Conservation (phyloP, 2,113 vertebrate species). For the rabbit (Oryctolagus cuniculus) region DNA sequence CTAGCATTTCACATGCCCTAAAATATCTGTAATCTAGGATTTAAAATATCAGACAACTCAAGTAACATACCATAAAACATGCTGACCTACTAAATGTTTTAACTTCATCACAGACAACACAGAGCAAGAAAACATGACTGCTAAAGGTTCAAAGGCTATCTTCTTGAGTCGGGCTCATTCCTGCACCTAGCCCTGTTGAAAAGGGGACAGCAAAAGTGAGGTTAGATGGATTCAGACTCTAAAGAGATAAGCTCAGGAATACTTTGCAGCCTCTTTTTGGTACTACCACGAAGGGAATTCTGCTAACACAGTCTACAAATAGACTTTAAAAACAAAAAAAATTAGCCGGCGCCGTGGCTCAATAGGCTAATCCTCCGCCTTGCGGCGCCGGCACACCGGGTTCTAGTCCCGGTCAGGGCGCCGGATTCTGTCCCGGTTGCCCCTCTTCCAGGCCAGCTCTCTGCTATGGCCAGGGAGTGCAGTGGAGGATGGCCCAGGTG, state of each 20-base stretch:
- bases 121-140: neutral
- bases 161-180: neutral
- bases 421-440: too few relatives aligned
- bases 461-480: too few relatives aligned
- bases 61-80: neutral
- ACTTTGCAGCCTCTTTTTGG: constrained; percentile 22
- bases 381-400: too few relatives aligned
- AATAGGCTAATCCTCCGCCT: too few relatives aligned
- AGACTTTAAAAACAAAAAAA: neutral
- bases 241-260: neutral
- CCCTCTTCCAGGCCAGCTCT: too few relatives aligned
- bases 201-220: neutral
- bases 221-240: neutral
- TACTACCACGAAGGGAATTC: neutral
- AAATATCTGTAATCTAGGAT: constrained; percentile 34
- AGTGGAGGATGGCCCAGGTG: too few relatives aligned
- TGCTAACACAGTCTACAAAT: constrained; percentile 34
- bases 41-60: constrained; percentile 40
- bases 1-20: constrained; percentile 33
- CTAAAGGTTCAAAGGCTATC: neutral
- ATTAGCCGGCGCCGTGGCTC: too few relatives aligned
- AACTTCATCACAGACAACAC: neutral
- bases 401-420: too few relatives aligned
- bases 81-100: neutral
- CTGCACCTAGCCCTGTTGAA: neutral